A percentile compares a stretch with the other conserved stretches of the same genome.
These are phyloP conservation scores for Salvelinus sp. DNA, from an alignment of 2,113 vertebrate genomes.

Conservation along the genomic window DNA sequence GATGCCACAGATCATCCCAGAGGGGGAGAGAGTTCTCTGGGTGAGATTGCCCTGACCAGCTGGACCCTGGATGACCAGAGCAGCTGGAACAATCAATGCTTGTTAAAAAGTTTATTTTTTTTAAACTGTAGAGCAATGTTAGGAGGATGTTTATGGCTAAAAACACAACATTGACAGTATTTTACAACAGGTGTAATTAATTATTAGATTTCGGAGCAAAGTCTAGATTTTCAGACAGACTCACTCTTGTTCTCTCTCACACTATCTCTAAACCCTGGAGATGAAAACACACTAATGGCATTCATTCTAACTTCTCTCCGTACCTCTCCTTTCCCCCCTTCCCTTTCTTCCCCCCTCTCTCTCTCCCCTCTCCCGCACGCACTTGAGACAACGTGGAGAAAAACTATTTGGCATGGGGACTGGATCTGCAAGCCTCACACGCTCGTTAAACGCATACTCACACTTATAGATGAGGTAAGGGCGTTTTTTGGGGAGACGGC, in stretches of 20 bases:
- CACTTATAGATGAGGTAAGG: too few relatives aligned
- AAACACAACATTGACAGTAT: background rate
- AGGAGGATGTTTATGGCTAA: slow-evolving; percentile 7
- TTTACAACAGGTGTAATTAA: background rate
- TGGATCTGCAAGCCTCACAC: background rate
- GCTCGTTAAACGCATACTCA: too few relatives aligned
- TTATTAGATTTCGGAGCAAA: background rate
- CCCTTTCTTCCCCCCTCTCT: too few relatives aligned
- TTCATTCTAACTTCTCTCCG: slow-evolving; percentile 27
- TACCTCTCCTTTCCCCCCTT: background rate
- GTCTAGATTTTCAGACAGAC: slow-evolving; percentile 31
- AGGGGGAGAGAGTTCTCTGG: background rate
- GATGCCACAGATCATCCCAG: background rate
- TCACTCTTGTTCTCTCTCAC: slow-evolving; percentile 24
- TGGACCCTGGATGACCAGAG: background rate
- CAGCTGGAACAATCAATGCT: background rate
- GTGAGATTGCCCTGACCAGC: background rate
- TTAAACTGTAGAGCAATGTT: background rate
- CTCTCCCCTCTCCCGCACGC: background rate
- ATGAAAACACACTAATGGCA: slow-evolving; percentile 51
- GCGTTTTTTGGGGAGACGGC: background rate
- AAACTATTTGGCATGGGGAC: slow-evolving; percentile 44
- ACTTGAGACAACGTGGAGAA: slow-evolving; percentile 39
- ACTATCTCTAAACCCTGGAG: slow-evolving; percentile 31
- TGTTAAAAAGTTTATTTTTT: background rate